Evolutionary conservation across 1,140 invertebrate species (phyloP).

Genomic region (Oryctes rhinoceros): DNA sequence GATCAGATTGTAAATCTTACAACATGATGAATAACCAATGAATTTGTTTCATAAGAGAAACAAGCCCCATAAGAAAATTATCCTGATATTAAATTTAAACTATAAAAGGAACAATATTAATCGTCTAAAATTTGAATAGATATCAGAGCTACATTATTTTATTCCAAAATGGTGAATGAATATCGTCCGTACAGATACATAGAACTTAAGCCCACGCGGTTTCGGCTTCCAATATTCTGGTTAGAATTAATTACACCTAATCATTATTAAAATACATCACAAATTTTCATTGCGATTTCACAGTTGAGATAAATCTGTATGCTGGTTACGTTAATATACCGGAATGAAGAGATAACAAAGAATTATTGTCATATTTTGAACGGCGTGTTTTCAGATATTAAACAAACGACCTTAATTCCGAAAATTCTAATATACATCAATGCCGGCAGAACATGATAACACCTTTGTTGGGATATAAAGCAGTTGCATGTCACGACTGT

Average conservation of each 20-base stretch:
- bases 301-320: not conserved
- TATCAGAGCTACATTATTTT: not conserved
- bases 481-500: slow-evolving; percentile 32
- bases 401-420: slow-evolving; percentile 18
- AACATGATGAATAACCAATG: too few species aligned
- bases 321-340: not conserved
- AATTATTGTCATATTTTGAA: slow-evolving; percentile 22
- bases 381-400: slow-evolving; percentile 1
- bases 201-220: not conserved
- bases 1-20: too few species aligned
- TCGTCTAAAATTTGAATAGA: too few species aligned
- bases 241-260: not conserved
- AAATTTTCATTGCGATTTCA: not conserved
- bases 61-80: too few species aligned
- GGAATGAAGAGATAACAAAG: slow-evolving; percentile 20
- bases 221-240: not conserved
- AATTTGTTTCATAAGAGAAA: too few species aligned
- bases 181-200: not conserved
- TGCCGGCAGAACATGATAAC: slow-evolving; percentile 25
- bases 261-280: not conserved
- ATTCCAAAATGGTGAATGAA: not conserved
- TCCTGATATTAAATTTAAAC: too few species aligned
- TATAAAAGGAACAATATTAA: too few species aligned
- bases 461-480: slow-evolving; percentile 23
- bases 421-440: slow-evolving; percentile 26